phyloP scores from a whole-genome alignment of 2,113 vertebrate genomes.

The Mirza zaza region DNA sequence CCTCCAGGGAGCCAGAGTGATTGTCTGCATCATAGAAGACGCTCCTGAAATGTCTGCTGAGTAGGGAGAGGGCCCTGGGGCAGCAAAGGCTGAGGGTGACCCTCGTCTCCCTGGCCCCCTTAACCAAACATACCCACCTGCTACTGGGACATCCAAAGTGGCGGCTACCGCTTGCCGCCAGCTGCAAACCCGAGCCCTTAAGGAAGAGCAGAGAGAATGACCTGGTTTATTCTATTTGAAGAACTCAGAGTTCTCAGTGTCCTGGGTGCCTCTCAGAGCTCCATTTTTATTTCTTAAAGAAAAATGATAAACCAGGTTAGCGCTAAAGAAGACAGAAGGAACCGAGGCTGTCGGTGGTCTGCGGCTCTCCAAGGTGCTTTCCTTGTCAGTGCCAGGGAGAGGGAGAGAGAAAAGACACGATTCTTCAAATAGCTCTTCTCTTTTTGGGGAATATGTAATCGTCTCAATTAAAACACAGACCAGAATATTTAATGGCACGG shows the following conservation, averaged over 20 bases:
- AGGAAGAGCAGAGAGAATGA: background rate
- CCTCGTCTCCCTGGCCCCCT: background rate
- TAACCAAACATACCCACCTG: background rate
- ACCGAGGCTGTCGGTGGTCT: background rate
- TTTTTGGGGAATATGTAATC: conserved; percentile 66
- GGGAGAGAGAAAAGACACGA: background rate
- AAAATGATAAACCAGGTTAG: conserved; percentile 59
- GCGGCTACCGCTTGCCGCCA: background rate
- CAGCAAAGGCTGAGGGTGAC: background rate
- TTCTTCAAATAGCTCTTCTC: conserved; percentile 69
- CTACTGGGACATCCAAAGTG: background rate
- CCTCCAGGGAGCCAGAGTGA: background rate
- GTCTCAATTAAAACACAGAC: conserved; percentile 78
- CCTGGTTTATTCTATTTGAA: conserved; percentile 57
- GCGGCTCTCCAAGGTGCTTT: background rate
- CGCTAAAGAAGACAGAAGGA: conserved; percentile 19
- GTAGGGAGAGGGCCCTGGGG: background rate
- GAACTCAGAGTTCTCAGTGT: conserved; percentile 12
- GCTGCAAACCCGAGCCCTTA: background rate
- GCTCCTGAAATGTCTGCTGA: background rate
- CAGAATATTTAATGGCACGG: conserved; percentile 77
- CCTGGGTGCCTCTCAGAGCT: conserved; percentile 13
- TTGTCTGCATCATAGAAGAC: background rate
- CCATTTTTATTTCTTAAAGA: conserved; percentile 60
- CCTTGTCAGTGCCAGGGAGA: background rate